Percentiles rank a stretch among this genome's conserved stretches.
These are phyloP conservation scores for Iguana delicatissima DNA, from an alignment of 2,797 vertebrate genomes.

Conservation along the genomic window DNA sequence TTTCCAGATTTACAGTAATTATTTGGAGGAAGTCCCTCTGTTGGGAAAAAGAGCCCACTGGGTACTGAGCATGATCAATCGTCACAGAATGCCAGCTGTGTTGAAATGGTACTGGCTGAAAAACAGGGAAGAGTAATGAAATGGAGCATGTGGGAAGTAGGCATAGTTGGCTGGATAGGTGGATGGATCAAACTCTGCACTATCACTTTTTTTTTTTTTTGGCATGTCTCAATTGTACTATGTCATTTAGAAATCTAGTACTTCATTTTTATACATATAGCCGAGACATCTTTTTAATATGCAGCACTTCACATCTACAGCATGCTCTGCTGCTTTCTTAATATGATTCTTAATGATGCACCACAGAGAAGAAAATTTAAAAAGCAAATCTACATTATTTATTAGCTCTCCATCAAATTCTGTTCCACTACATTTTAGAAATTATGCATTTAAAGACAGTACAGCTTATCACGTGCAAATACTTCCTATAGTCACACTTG, in stretches of 20 bases:
- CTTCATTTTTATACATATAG: not conserved
- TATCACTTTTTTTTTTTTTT: not conserved
- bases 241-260: not conserved
- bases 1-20: no score
- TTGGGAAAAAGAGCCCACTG: no score
- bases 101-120: no score
- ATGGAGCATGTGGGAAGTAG: not conserved
- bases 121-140: no score
- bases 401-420: conserved; percentile 19
- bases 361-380: not conserved
- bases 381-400: conserved; percentile 10
- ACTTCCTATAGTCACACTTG: not conserved
- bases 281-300: conserved; percentile 18
- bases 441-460: not conserved
- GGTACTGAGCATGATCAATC: no score
- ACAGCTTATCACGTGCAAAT: not conserved
- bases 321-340: conserved; percentile 22
- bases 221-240: not conserved
- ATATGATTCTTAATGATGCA: not conserved
- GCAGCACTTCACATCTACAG: conserved; percentile 11
- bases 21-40: no score
- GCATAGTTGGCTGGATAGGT: not conserved
- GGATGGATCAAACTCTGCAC: not conserved
- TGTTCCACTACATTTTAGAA: conserved; percentile 1
- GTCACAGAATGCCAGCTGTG: no score